phyloP scores from a whole-genome alignment of 2,113 vertebrate genomes.

The Cebus imitator region DNA sequence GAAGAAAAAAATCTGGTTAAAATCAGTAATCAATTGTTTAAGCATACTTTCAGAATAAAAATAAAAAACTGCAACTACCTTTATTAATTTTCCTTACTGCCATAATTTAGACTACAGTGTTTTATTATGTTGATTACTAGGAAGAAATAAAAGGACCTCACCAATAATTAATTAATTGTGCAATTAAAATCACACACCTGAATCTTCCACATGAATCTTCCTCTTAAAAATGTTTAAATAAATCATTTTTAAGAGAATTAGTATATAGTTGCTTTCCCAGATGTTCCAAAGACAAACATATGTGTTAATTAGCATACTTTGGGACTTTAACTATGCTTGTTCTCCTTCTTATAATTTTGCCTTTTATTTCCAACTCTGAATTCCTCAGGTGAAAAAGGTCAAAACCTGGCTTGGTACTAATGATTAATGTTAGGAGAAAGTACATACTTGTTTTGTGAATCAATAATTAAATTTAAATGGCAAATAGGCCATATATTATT shows the following conservation, averaged over 20 bases:
- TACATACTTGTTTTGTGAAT: slow-evolving; percentile 24
- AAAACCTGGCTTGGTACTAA: slow-evolving; percentile 18
- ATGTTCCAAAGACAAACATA: slow-evolving; percentile 73
- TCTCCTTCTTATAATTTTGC: slow-evolving; percentile 59
- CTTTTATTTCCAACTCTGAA: slow-evolving; percentile 42
- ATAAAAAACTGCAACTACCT: slow-evolving; percentile 26
- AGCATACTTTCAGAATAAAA: slow-evolving; percentile 51
- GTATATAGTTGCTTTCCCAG: slow-evolving; percentile 55
- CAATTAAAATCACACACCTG: slow-evolving; percentile 73
- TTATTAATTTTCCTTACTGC: slow-evolving; percentile 48
- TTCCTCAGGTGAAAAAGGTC: neutral
- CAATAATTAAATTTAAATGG: slow-evolving; percentile 34
- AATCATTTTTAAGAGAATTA: slow-evolving; percentile 75
- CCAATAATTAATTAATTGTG: slow-evolving; percentile 76
- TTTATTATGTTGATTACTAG: slow-evolving; percentile 54
- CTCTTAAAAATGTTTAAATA: slow-evolving; percentile 68
- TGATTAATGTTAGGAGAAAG: slow-evolving; percentile 14
- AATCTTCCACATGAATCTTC: slow-evolving; percentile 67
- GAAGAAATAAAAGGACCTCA: slow-evolving; percentile 55
- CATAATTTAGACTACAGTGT: slow-evolving; percentile 15
- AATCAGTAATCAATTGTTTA: slow-evolving; percentile 18
- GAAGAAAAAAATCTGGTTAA: neutral
- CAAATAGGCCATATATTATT: neutral
- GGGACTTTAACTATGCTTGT: slow-evolving; percentile 40
- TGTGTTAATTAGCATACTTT: slow-evolving; percentile 67